phyloP scores from a whole-genome alignment of 2,113 vertebrate genomes.

The Chaetura pelagica region DNA sequence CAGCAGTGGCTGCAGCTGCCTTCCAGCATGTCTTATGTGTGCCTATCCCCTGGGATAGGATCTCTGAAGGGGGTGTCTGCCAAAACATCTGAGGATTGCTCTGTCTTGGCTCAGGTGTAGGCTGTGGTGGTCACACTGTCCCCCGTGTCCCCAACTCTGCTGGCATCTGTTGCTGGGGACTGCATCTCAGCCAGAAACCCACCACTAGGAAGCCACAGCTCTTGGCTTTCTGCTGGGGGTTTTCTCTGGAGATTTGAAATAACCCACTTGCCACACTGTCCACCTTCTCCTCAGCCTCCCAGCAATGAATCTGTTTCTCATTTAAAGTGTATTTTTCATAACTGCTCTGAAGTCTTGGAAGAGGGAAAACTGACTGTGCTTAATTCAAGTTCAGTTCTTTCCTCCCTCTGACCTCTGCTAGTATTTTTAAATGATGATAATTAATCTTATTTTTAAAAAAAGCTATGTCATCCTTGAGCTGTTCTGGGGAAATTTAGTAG shows the following conservation, averaged over 20 bases:
- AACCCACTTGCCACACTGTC: neutral
- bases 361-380: neutral
- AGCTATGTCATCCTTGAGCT: neutral
- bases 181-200: neutral
- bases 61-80: neutral
- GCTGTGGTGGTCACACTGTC: neutral
- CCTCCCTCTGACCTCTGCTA: slow-evolving; percentile 7
- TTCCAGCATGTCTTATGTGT: neutral
- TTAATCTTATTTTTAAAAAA: neutral
- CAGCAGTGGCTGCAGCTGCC: neutral
- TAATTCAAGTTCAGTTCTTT: slow-evolving; percentile 31
- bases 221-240: neutral
- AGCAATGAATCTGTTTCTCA: slow-evolving; percentile 25
- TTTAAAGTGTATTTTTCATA: slow-evolving; percentile 36
- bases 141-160: neutral
- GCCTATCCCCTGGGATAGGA: neutral
- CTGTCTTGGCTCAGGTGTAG: neutral
- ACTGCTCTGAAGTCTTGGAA: neutral
- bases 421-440: slow-evolving; percentile 24
- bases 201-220: neutral
- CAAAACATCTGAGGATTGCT: neutral
- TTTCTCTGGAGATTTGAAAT: neutral
- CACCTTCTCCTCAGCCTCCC: slow-evolving; percentile 11
- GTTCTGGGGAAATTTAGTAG: neutral
- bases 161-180: neutral